Base-by-base conservation (phyloP, 2,888 invertebrate genomes). In the Euphydryas editha region DNA sequence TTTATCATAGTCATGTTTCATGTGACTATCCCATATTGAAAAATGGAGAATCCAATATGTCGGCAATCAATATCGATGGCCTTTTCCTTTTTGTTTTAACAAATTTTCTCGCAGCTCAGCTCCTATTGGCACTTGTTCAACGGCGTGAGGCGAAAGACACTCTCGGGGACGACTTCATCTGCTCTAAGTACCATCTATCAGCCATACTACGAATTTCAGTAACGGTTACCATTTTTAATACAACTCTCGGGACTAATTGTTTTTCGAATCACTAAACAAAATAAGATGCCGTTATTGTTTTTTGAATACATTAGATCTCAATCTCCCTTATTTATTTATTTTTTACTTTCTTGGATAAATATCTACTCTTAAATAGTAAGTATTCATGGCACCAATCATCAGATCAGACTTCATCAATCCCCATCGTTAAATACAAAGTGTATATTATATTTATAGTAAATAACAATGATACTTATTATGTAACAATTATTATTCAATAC, bases 171-270 rank as follows among this genome's bases (percentile, higher is more conserved):
- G 80, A 88, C 89, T 90, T 81, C 81, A 86, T 88, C 86, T 87
- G 83, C 83, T 82, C 85, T 86, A 86, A 90, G 86, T 85, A 84
- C 82, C 86, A 89, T 90, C 87, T 87, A 88, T 90, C 90, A 86
- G 82, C 74, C 75, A 78, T 81, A 82, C 82, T 79, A 81, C 81
- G 81, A 84, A 83, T 86, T 86, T 86, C 83, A 82, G 82, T 78
- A 78, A 80, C 80, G 76, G 79, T 75, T 72, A 80, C 78, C 81
- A 81, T 80, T 83, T 85, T 82, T 76, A 83, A 85, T 83, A 81
- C 78, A 81, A 72, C 87, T 82, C 85, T 44, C 65, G 85, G 84
- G 86, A 85, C 76, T 77, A 70, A 78, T 72, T 78, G 77, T 79
- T 81, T 77, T 77, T 75, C 76, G 79, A 82, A 79, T 80, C 77